phyloP scores from a whole-genome alignment of 2,113 vertebrate genomes.

The Alligator mississippiensis region DNA sequence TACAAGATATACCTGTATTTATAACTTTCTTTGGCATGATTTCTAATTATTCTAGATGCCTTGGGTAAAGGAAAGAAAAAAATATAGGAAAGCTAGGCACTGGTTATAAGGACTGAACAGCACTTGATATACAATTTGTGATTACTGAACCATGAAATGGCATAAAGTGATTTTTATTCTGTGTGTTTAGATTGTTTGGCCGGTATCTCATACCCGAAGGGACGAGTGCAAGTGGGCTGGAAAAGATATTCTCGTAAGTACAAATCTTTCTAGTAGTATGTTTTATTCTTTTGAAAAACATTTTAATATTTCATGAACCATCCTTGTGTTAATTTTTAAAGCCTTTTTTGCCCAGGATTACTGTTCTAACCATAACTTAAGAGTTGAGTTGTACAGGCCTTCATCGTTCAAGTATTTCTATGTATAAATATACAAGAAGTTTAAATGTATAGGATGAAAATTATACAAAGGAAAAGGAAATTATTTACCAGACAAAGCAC shows the following conservation, averaged over 20 bases:
- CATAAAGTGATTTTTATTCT: slow-evolving; percentile 67
- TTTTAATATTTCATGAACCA: slow-evolving; percentile 63
- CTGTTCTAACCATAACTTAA: background rate
- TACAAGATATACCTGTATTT: background rate
- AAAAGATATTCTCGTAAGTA: slow-evolving; percentile 94
- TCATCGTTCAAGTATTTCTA: background rate
- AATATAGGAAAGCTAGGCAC: background rate
- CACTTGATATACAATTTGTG: slow-evolving; percentile 18
- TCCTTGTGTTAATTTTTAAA: slow-evolving; percentile 54
- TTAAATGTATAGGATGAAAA: background rate
- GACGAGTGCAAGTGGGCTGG: slow-evolving; percentile 99
- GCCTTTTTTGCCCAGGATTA: background rate
- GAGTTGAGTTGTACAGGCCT: background rate
- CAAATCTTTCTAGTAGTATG: slow-evolving; percentile 32
- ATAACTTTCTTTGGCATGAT: background rate
- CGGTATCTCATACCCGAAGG: slow-evolving; percentile 89
- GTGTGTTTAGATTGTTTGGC: slow-evolving; percentile 90
- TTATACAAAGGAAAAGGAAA: background rate
- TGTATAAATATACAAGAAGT: background rate
- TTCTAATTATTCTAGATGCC: background rate
- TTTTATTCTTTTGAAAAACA: slow-evolving; percentile 20
- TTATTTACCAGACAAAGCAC: background rate
- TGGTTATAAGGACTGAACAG: background rate
- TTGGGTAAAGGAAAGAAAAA: background rate
- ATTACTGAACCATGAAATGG: slow-evolving; percentile 55